Evolutionary conservation across 2,797 vertebrate genomes (phyloP).

Genomic region (Enoplosus armatus): DNA sequence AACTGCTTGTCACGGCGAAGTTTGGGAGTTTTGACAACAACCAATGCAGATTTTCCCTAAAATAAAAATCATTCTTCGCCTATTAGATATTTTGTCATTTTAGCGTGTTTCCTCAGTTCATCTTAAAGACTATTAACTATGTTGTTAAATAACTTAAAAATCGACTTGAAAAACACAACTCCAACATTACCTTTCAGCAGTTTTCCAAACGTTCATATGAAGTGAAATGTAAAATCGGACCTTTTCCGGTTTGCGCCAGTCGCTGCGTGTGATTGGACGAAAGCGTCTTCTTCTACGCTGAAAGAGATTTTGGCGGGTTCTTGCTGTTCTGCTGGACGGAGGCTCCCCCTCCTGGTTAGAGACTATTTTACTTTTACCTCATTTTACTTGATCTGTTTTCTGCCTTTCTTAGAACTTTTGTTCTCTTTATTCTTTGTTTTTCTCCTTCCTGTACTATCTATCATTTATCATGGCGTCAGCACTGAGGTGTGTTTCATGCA

Average conservation of each 20-base stretch:
- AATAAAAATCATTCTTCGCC: neutral
- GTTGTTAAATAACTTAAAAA: neutral
- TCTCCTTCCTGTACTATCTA: neutral
- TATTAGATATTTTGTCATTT: neutral
- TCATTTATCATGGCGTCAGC: too few species aligned
- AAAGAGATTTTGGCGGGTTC: constrained; percentile 43
- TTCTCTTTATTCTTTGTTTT: neutral
- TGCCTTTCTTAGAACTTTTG: neutral
- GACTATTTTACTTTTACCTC: neutral
- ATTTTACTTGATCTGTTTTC: neutral
- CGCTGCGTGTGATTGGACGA: constrained; percentile 56
- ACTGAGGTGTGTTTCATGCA: neutral
- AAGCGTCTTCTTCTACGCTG: constrained; percentile 59
- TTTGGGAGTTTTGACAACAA: neutral
- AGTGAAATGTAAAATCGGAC: neutral
- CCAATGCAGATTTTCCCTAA: neutral
- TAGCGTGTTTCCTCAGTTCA: neutral
- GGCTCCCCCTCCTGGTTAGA: constrained; percentile 20
- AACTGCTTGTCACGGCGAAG: neutral
- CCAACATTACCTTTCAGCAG: constrained; percentile 29
- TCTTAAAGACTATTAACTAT: neutral
- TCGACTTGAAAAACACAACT: fast-evolving
- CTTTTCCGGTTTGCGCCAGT: constrained; percentile 19
- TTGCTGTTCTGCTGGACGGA: neutral
- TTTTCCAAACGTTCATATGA: neutral